Evolutionary conservation across 1,140 invertebrate species (phyloP).

Genomic region (Plodia interpunctella): DNA sequence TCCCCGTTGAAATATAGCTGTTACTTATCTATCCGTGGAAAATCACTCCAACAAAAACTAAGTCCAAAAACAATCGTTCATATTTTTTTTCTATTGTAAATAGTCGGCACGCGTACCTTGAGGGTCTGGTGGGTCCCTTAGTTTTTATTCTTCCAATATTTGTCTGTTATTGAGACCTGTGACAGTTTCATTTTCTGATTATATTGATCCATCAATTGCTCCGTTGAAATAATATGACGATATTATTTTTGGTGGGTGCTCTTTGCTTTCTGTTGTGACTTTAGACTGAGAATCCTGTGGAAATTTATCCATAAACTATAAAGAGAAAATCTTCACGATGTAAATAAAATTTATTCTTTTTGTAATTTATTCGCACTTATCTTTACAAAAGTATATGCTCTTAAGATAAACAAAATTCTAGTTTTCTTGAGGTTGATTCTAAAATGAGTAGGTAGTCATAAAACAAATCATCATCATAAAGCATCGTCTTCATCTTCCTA

Average conservation of each 20-base stretch:
- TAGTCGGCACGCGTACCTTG: slow-evolving; percentile 25
- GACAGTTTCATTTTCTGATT: slow-evolving; percentile 4
- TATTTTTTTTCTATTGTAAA: slow-evolving; percentile 73
- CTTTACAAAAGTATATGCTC: no score
- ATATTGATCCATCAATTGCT: slow-evolving; percentile 4
- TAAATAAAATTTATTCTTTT: no score
- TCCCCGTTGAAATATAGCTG: slow-evolving; percentile 69
- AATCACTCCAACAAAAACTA: slow-evolving; percentile 66
- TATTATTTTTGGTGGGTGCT: neutral
- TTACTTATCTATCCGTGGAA: slow-evolving; percentile 63
- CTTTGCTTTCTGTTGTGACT: neutral
- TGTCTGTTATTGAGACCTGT: slow-evolving; percentile 4
- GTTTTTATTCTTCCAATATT: slow-evolving; percentile 3
- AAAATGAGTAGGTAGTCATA: no score
- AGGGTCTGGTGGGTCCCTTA: slow-evolving; percentile 1
- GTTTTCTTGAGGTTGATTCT: no score
- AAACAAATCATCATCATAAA: no score
- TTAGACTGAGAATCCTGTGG: no score
- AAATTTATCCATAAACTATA: no score
- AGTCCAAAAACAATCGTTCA: slow-evolving; percentile 70
- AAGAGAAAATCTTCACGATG: no score
- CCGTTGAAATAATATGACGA: neutral
- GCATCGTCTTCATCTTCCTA: no score
- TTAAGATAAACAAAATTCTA: no score
- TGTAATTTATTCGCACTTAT: no score